Conservation (phyloP, 2,797 vertebrate genomes). For the Anniella stebbinsi region DNA sequence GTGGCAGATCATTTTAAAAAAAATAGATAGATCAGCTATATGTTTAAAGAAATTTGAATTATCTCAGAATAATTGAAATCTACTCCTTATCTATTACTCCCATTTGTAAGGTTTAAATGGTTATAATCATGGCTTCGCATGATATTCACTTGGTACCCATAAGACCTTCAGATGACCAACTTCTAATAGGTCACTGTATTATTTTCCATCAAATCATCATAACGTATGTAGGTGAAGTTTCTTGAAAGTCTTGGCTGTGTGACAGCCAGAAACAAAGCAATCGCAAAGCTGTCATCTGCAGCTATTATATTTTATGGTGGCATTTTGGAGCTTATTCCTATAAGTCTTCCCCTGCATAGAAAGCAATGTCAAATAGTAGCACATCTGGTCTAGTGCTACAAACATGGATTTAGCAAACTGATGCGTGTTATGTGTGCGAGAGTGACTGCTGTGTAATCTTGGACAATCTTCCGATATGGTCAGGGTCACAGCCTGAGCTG, state of each 20-base stretch:
- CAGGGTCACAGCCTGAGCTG: not conserved
- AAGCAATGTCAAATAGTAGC: not conserved
- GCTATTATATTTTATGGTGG: slow-evolving; percentile 36
- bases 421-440: not conserved
- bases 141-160: slow-evolving; percentile 23
- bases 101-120: slow-evolving; percentile 34
- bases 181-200: slow-evolving; percentile 34
- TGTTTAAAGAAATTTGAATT: slow-evolving; percentile 61
- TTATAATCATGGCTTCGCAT: slow-evolving; percentile 39
- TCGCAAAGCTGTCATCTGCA: not conserved
- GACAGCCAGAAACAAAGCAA: slow-evolving; percentile 51
- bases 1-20: slow-evolving; percentile 10
- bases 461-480: not conserved
- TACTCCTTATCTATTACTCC: slow-evolving; percentile 52
- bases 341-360: not conserved
- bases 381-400: not conserved
- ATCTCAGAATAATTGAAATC: slow-evolving; percentile 62
- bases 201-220: slow-evolving; percentile 65
- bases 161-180: slow-evolving; percentile 50
- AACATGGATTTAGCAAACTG: not conserved
- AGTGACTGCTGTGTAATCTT: not conserved
- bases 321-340: not conserved
- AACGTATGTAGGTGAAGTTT: slow-evolving; percentile 25
- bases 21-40: slow-evolving; percentile 40
- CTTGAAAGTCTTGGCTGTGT: slow-evolving; percentile 50